phyloP scores from a whole-genome alignment of 2,888 invertebrate genomes.

The Pyrrhosoma nymphula region DNA sequence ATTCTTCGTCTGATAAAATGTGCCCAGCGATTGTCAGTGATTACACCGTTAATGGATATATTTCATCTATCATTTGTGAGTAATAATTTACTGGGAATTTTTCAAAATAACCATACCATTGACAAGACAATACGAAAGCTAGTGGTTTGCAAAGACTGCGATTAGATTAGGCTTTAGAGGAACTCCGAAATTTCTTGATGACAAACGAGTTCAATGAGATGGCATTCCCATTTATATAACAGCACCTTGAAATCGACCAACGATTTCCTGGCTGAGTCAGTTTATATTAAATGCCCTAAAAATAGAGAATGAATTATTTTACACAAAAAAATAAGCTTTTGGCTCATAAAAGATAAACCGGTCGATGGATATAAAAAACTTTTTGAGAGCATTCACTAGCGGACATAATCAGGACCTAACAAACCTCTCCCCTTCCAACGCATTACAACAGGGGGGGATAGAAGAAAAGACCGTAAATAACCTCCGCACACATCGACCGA shows the following conservation, averaged over 20 bases:
- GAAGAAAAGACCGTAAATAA: neutral
- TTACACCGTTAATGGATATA: no score
- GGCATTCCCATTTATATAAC: neutral
- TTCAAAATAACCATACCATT: no score
- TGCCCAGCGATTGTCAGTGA: no score
- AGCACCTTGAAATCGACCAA: neutral
- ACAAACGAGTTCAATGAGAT: no score
- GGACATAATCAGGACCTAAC: constrained; percentile 8
- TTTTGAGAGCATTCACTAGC: neutral
- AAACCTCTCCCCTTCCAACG: neutral
- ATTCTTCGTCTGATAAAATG: no score
- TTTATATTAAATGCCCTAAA: neutral
- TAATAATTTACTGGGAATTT: no score
- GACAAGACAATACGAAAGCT: no score
- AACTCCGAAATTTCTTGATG: no score
- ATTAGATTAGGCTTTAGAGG: no score
- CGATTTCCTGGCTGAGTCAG: neutral
- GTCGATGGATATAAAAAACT: neutral
- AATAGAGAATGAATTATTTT: neutral
- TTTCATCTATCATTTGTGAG: no score
- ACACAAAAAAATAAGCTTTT: neutral
- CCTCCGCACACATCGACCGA: neutral
- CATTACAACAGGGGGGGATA: neutral
- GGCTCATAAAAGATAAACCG: neutral
- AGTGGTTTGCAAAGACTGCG: no score